phyloP scores from a whole-genome alignment of 2,113 vertebrate species.

The Hemichromis elongatus region DNA sequence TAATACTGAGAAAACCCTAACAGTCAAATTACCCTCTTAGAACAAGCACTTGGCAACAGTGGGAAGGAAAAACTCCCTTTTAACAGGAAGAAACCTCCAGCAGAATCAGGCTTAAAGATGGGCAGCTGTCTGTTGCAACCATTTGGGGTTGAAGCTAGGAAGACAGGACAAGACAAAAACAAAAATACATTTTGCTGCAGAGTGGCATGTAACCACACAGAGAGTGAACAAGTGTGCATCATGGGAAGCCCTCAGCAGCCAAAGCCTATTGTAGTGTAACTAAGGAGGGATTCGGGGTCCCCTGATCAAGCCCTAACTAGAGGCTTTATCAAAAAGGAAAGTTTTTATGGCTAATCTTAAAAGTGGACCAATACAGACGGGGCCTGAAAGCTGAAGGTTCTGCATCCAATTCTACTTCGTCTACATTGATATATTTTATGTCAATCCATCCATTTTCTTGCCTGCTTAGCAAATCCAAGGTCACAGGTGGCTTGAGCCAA shows the following conservation, averaged over 20 bases:
- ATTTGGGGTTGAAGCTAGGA: not conserved
- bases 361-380: fast-evolving
- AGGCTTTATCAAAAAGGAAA: not conserved
- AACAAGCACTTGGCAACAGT: not conserved
- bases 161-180: not conserved
- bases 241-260: not conserved
- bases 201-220: not conserved
- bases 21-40: not conserved
- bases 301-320: not conserved
- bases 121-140: fast-evolving
- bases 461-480: not conserved
- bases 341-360: not conserved
- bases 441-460: not conserved
- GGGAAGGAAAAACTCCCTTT: fast-evolving
- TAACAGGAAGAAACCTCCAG: fast-evolving
- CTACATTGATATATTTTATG: not conserved
- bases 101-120: not conserved
- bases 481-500: not conserved
- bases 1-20: not conserved
- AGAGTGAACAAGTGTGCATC: not conserved
- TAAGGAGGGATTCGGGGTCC: not conserved
- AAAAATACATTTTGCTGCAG: not conserved
- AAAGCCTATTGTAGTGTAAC: not conserved
- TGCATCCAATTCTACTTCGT: not conserved
- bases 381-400: not conserved